Percentiles rank a stretch among this genome's conserved stretches.
Evolutionary conservation across 2,888 invertebrate genomes (phyloP).

Genomic region (Ophion ventricosus): DNA sequence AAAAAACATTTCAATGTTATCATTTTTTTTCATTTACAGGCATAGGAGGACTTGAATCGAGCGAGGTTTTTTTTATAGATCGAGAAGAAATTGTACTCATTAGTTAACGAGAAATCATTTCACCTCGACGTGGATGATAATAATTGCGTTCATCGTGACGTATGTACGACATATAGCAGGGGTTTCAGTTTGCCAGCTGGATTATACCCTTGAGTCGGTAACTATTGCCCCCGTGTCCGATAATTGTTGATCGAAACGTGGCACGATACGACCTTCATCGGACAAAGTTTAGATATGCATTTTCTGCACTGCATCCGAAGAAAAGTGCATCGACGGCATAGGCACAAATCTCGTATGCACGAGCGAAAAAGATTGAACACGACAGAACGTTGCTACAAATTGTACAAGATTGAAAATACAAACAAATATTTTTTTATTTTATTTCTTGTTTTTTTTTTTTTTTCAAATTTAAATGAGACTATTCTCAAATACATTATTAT

Average conservation of each 20-base stretch:
- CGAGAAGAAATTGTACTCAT: neutral
- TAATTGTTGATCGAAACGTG: constrained; percentile 63
- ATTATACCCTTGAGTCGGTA: constrained; percentile 16
- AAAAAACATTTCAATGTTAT: too few relatives aligned
- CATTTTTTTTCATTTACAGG: neutral
- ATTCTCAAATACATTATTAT: too few relatives aligned
- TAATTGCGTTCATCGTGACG: neutral
- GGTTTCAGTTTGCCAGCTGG: neutral
- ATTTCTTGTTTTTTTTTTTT: too few relatives aligned
- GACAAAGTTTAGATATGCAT: neutral
- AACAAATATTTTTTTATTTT: neutral
- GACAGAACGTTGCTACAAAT: neutral
- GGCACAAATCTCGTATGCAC: too few relatives aligned
- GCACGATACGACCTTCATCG: constrained; percentile 50
- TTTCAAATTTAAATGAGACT: too few relatives aligned
- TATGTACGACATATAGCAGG: neutral
- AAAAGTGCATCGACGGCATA: neutral
- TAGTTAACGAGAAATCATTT: neutral
- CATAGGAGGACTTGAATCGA: neutral
- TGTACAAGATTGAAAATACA: neutral
- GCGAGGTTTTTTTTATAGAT: neutral
- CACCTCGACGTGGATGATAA: neutral
- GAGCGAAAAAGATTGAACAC: too few relatives aligned
- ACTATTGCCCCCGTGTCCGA: constrained; percentile 27
- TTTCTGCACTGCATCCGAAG: neutral